Base-by-base conservation (phyloP, 2,113 vertebrate genomes). In the Cricetomys ansorgei region DNA sequence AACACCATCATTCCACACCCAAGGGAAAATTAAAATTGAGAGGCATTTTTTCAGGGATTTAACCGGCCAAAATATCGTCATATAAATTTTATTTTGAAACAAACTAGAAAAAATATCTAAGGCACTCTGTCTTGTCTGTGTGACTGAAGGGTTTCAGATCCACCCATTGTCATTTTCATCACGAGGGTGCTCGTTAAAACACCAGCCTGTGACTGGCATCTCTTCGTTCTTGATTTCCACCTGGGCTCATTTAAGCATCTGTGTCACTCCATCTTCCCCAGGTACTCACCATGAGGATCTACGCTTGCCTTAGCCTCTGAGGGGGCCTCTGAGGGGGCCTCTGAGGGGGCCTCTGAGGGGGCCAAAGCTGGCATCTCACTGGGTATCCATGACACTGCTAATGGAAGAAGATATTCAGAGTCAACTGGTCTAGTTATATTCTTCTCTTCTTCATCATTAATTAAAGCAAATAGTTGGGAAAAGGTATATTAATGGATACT, bases 211-310 rank as follows among this genome's bases (percentile, higher is more conserved):
- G 15, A 59, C 11, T 57, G 62, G 23, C 9, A 87, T 93, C 19
- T 43, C 64, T 37, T 43, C 45, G 13, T 84, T 69, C 25, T 95
- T 92, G 8, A n/a, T 88, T 67, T 62, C 27, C 10, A 13, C 12
- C 16, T 93, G 21, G 89, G 2, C 7, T 29, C 48, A 65, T 27
- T 77, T 57, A 92, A 96, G 37, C 53, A 48, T 64, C 55, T 21
- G 7, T 11, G 34, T 64, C 19, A 5, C 29, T 37, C 29, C 23
- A 17, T 77, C n/a, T 72, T 75, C 25, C 13, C 5, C 21, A 17
- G 1, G 1, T 64, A 92, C 96, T 97, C 76, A 97, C 96, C 94
- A 11, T 87, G 62, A 91, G 91, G 17, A 75, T 91, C 37, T 6
- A 48, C 93, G 25, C 37, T 27, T 85, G 13, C 13, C n/a, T n/a